phyloP scores from a whole-genome alignment of 1,140 invertebrate genomes.

The Drosophila subpulchrella region DNA sequence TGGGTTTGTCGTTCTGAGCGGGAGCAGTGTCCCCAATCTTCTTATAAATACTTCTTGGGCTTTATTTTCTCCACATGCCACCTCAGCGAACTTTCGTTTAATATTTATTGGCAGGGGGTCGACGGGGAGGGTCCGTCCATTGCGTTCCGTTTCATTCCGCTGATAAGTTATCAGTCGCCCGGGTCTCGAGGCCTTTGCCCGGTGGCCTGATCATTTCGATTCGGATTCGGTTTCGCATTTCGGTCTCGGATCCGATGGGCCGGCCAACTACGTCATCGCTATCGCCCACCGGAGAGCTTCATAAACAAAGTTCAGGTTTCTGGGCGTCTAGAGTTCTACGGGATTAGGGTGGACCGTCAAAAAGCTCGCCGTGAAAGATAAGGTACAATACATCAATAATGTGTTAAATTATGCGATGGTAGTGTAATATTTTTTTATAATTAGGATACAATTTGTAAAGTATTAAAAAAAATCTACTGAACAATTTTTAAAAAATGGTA shows the following conservation, averaged over 20 bases:
- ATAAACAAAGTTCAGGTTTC: slow-evolving; percentile 37
- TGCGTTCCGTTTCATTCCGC: neutral
- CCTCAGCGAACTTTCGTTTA: slow-evolving; percentile 7
- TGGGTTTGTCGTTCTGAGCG: neutral
- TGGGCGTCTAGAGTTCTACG: slow-evolving; percentile 15
- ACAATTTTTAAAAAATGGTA: too few relatives aligned
- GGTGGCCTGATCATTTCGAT: slow-evolving; percentile 44
- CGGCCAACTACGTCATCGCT: slow-evolving; percentile 17
- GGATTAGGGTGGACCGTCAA: slow-evolving; percentile 16
- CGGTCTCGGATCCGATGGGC: slow-evolving; percentile 12
- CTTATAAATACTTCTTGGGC: neutral
- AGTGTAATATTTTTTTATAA: too few relatives aligned
- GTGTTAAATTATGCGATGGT: too few relatives aligned
- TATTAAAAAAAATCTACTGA: too few relatives aligned
- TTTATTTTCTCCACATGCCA: slow-evolving; percentile 9
- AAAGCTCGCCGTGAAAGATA: neutral
- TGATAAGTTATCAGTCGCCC: slow-evolving; percentile 42
- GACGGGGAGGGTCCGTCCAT: neutral
- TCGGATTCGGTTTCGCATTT: slow-evolving; percentile 27
- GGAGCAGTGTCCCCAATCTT: slow-evolving; percentile 7
- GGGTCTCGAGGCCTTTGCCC: slow-evolving; percentile 40
- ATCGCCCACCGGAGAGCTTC: slow-evolving; percentile 25
- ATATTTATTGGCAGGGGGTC: slow-evolving; percentile 24
- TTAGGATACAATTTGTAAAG: too few relatives aligned
- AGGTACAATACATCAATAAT: neutral